Base-by-base conservation (phyloP, 1,140 invertebrate species). In the Drosophila parabipectinata region DNA sequence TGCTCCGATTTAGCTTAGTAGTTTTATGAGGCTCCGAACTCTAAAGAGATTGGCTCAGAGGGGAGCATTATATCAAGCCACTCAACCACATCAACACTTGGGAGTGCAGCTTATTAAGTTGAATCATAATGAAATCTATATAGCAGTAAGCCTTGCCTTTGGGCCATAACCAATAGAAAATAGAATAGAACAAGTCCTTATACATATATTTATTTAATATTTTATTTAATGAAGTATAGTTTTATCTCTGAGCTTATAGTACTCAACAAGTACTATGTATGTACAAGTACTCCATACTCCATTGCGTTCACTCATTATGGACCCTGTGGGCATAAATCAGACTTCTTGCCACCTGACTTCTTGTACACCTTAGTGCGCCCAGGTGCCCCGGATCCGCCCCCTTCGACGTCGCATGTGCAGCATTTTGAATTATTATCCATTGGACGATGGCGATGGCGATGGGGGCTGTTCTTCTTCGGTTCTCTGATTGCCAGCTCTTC, bases 241-340 rank as follows among this genome's bases (percentile, higher is more conserved):
- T 15, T 15, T 15, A 15, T 15, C 15, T 15, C 15, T 15, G 15
- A 15, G 15, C 15, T 15, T 15, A 15, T 15, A 18, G 18, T 18
- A 18, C 18, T 18, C 18, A 18, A 18, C 18, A 18, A 18, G 18
- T 18, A 18, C 18, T 18, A 18, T 18, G 18, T 18, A 18, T 18
- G 1, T 18, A 18, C 21, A 18, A 1, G 1, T 18, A 18, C 21
- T 21, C 21, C 21, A 3, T 21, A 21, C 21, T 85, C 82, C 78
- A 87, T 87, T 87, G 82, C 82, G 78, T 88, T 72, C 66, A 78
- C 78, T 79, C 83, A 88, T 88, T 88, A 88, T 82, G 69, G 59
- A 39, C 26, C 48, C 58, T 66, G 10, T 51, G 75, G 74, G 79
- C 78, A 87, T 88, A 87, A 87, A 87, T 87, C 82, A 87, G 82